Evolutionary conservation across 2,888 invertebrate species (phyloP), one percentile per base, ranked within the genome.

Genomic region (Dasysyrphus albostriatus): DNA sequence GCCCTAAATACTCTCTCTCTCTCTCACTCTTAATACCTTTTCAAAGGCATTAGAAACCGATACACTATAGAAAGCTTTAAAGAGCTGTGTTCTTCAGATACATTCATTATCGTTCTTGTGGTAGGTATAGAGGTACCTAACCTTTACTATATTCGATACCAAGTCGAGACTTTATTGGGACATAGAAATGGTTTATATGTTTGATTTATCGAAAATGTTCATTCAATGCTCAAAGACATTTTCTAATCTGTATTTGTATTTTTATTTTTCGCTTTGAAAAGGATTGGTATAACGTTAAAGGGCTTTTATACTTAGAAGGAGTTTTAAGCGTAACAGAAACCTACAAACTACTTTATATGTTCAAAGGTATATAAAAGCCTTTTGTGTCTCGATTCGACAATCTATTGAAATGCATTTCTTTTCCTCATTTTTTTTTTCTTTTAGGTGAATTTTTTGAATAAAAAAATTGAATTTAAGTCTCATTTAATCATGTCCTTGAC

Each of bases 191-290:
- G 56, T 56, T 29, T 56, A 9, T 14, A 47, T 58, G 34, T 58
- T 58, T 16, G 58, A 58, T 58, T 58, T 58, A 58, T 58, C 6
- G 58, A 58, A 58, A 58, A 32, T 32, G 37, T 58, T 58, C 58
- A 58, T 58, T 58, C 58, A 58, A 16, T 58, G 58, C 58, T 58
- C 34, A 34, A 58, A 34, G 58, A 34, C 34, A 58, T 58, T 58
- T 58, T 32, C n/a, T 34, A 34, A 56, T 56, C 34, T 34, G 34
- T 56, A 16, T 5, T 32, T 34, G 3, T 32, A 0, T 32, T 29
- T 32, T 29, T 56, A 3, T 10, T 49, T 10, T 49, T 24, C 12
- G 51, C 12, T 14, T 14, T 29, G 6, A 12, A 6, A 29, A 54
- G 24, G 54, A 24, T 54, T 54, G 24, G 14, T 29, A n/a, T n/a